Evolutionary conservation across 2,113 vertebrate species (phyloP).

Genomic region (Pomatostomus ruficeps): DNA sequence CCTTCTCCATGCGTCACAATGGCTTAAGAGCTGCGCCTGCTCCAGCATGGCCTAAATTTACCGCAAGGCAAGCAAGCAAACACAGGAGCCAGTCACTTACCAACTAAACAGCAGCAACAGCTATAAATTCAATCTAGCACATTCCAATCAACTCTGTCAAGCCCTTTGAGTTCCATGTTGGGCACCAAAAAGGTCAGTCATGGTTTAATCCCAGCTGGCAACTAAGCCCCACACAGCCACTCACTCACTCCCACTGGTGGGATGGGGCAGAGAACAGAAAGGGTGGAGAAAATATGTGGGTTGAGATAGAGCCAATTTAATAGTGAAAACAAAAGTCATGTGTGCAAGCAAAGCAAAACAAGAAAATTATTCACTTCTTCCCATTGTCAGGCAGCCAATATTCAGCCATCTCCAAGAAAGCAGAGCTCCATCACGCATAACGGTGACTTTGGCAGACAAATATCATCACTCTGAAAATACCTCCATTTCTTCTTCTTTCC

Average conservation of each 20-base stretch:
- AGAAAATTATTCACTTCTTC: background rate
- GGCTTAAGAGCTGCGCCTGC: background rate
- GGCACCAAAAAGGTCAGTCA: background rate
- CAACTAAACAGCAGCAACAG: background rate
- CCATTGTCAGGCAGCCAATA: background rate
- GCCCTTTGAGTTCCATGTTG: background rate
- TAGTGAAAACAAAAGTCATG: background rate
- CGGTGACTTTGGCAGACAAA: background rate
- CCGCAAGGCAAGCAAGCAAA: background rate
- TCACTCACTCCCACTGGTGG: background rate
- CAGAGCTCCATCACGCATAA: fast-evolving
- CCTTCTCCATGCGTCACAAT: background rate
- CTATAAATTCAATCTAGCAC: background rate
- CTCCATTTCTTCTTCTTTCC: background rate
- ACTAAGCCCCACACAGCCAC: background rate
- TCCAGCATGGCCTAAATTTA: background rate
- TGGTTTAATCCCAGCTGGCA: background rate
- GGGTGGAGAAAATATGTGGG: background rate
- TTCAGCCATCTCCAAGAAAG: background rate
- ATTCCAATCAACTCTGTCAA: background rate
- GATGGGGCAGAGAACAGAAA: background rate
- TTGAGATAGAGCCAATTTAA: background rate
- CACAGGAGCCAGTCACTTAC: background rate
- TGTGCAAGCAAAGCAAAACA: background rate
- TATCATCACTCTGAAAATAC: background rate